Evolutionary conservation across 2,797 vertebrate species (phyloP).

Genomic region (Pseudochirops cupreus): DNA sequence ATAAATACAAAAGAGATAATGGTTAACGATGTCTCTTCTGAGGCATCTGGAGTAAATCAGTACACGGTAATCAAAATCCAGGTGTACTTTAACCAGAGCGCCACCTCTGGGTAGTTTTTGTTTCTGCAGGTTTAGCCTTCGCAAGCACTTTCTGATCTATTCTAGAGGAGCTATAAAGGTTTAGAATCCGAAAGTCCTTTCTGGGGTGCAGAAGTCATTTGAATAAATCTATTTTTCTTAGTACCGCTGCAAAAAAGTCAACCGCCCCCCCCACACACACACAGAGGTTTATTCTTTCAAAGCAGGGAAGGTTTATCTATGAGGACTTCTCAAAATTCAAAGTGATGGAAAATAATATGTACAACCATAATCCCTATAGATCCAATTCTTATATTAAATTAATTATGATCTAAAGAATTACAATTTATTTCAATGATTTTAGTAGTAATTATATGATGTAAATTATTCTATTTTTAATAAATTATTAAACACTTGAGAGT

Average conservation of each 20-base stretch:
- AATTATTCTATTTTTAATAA: neutral
- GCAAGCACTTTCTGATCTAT: slow-evolving; percentile 1
- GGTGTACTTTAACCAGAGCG: slow-evolving; percentile 92
- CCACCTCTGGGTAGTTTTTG: slow-evolving; percentile 92
- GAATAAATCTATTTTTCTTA: slow-evolving; percentile 29
- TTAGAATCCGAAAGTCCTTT: slow-evolving; percentile 13
- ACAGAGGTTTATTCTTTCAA: slow-evolving; percentile 18
- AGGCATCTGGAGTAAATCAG: slow-evolving; percentile 59
- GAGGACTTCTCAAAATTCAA: slow-evolving; percentile 32
- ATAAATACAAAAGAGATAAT: slow-evolving; percentile 63
- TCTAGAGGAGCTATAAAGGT: neutral
- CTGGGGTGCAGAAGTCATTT: neutral
- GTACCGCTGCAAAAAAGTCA: slow-evolving; percentile 11
- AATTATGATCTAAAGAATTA: neutral
- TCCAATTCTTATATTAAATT: neutral
- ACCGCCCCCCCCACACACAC: neutral
- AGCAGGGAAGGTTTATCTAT: neutral
- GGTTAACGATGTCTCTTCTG: slow-evolving; percentile 58
- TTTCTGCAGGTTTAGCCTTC: slow-evolving; percentile 82
- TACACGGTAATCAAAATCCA: slow-evolving; percentile 68
- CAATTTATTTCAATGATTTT: neutral
- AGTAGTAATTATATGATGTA: neutral
- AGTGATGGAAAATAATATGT: slow-evolving; percentile 33
- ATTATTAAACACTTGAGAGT: neutral
- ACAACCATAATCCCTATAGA: slow-evolving; percentile 22